A percentile compares a stretch with the other conserved stretches of the same genome.
phyloP scores from a whole-genome alignment of 2,888 invertebrate species.

The Ctena decussata region DNA sequence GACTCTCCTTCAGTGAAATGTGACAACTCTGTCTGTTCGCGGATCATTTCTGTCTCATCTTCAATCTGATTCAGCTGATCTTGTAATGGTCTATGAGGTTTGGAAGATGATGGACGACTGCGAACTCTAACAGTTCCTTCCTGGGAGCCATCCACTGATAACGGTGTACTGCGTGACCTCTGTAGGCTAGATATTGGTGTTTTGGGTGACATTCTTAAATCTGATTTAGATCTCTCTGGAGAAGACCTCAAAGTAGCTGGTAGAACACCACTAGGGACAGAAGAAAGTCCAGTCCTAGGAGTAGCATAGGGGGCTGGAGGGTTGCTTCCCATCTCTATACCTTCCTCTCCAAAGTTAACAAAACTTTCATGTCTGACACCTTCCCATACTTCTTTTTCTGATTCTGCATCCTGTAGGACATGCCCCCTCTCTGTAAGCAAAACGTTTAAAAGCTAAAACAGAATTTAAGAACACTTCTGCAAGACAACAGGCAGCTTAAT shows the following conservation, averaged over 20 bases:
- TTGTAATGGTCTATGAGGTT: constrained; percentile 49
- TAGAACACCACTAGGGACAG: not conserved
- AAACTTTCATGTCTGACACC: constrained; percentile 53
- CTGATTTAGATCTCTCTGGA: constrained; percentile 59
- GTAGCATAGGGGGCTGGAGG: not conserved
- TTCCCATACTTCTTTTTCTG: constrained; percentile 60
- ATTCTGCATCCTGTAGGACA: constrained; percentile 30
- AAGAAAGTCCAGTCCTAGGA: not conserved
- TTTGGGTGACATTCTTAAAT: constrained; percentile 43
- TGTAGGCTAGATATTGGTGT: constrained; percentile 35
- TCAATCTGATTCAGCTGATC: constrained; percentile 61
- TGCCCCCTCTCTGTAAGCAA: constrained; percentile 25
- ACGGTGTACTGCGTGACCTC: constrained; percentile 59
- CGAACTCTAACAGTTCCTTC: constrained; percentile 26
- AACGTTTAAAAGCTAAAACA: not conserved
- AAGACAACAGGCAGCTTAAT: too few relatives aligned
- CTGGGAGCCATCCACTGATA: constrained; percentile 43
- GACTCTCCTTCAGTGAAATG: constrained; percentile 34
- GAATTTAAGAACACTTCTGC: too few relatives aligned
- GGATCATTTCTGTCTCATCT: constrained; percentile 53
- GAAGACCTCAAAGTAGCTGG: constrained; percentile 12
- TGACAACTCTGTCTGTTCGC: constrained; percentile 65
- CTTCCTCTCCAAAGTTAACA: constrained; percentile 15
- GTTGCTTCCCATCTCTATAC: not conserved
- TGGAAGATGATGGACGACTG: constrained; percentile 30